phyloP scores from a whole-genome alignment of 2,888 invertebrate genomes.

The Pyrrhia umbra region DNA sequence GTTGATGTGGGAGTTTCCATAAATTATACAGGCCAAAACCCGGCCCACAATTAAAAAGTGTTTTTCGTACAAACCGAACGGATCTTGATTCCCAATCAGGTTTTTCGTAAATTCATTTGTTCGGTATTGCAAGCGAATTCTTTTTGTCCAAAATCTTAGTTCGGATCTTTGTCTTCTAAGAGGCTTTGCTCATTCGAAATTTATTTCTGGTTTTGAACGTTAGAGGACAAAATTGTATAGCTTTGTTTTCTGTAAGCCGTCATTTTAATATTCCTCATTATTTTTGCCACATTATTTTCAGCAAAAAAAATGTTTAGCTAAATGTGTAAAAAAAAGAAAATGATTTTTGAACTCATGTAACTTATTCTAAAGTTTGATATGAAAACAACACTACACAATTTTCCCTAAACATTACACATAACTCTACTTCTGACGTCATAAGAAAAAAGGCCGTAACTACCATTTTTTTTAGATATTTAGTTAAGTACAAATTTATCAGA shows the following conservation, averaged over 20 bases:
- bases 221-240: neutral
- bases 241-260: neutral
- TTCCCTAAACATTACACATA: too few relatives aligned
- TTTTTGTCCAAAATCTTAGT: slow-evolving; percentile 51
- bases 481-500: too few relatives aligned
- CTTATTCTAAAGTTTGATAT: too few relatives aligned
- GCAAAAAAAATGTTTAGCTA: too few relatives aligned
- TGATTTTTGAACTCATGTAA: too few relatives aligned
- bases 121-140: slow-evolving; percentile 21
- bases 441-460: too few relatives aligned
- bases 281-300: neutral
- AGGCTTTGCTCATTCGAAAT: slow-evolving; percentile 14
- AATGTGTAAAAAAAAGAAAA: too few relatives aligned
- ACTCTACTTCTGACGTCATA: too few relatives aligned
- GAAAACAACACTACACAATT: too few relatives aligned
- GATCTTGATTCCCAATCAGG: slow-evolving; percentile 55
- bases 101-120: slow-evolving; percentile 50
- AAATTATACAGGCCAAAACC: slow-evolving; percentile 47
- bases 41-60: slow-evolving; percentile 54
- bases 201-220: slow-evolving; percentile 13
- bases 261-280: neutral
- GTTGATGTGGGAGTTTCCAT: slow-evolving; percentile 54
- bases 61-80: slow-evolving; percentile 36
- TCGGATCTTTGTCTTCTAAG: slow-evolving; percentile 16
- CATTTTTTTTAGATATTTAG: too few relatives aligned